Conservation (phyloP, 37 sponge, comb jelly and placozoan genomes). For the Halisarca cf. caerulea region DNA sequence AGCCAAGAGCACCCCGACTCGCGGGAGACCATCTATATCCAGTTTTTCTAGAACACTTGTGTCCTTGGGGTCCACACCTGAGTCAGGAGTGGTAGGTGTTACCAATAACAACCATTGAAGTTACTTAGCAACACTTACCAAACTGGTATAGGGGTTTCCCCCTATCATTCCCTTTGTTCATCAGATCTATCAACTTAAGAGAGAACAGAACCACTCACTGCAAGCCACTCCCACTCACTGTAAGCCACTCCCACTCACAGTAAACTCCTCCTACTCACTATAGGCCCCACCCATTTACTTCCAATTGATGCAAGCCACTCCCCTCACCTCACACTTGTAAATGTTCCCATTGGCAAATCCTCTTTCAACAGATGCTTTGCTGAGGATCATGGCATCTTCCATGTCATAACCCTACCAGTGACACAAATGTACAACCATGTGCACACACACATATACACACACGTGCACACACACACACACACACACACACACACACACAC, state of each 20-base stretch:
- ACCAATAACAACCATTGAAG: background rate
- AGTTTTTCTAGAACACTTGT: slow-evolving; percentile 37
- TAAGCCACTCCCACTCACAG: slow-evolving; percentile 18
- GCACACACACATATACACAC: too few relatives aligned
- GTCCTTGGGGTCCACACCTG: slow-evolving; percentile 52
- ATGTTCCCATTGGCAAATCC: slow-evolving; percentile 93
- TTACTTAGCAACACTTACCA: slow-evolving; percentile 1
- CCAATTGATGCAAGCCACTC: background rate
- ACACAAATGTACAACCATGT: too few relatives aligned
- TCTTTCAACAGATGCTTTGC: slow-evolving; percentile 91
- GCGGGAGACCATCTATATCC: slow-evolving; percentile 92
- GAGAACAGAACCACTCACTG: background rate
- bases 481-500: too few relatives aligned
- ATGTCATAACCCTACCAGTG: slow-evolving; percentile 99
- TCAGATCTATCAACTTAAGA: slow-evolving; percentile 16
- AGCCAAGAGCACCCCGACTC: slow-evolving; percentile 72
- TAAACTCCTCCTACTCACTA: slow-evolving; percentile 3
- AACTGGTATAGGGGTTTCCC: slow-evolving; percentile 28
- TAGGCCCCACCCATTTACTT: slow-evolving; percentile 1
- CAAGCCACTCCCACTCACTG: slow-evolving; percentile 15
- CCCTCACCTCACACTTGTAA: slow-evolving; percentile 89
- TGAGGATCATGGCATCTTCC: slow-evolving; percentile 99
- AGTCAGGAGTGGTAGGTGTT: background rate
- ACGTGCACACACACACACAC: too few relatives aligned
- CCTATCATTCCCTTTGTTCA: slow-evolving; percentile 12